Evolutionary conservation across 2,888 invertebrate genomes (phyloP).

Genomic region (Mythimna pallens): DNA sequence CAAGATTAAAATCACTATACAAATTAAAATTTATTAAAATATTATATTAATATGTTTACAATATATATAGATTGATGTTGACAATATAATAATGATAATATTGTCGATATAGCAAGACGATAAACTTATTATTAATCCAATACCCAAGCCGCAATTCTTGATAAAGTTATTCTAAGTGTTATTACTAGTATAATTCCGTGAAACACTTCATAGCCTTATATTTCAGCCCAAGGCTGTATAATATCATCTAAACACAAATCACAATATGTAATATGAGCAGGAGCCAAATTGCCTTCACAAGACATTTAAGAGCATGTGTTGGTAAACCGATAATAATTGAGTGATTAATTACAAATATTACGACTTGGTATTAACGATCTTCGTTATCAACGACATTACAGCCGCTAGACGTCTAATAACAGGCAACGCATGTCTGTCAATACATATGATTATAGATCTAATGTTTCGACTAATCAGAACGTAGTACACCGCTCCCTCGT

Average conservation of each 20-base stretch:
- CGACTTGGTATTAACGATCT: not conserved
- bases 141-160: not conserved
- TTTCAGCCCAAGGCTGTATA: conserved; percentile 11
- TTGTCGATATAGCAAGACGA: not conserved
- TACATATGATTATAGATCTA: too few relatives aligned
- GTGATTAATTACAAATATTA: conserved; percentile 48
- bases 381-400: not conserved
- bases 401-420: too few relatives aligned
- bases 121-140: not conserved
- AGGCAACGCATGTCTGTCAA: too few relatives aligned
- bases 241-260: conserved; percentile 35
- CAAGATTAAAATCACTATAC: too few relatives aligned
- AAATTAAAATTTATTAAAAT: too few relatives aligned
- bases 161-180: not conserved
- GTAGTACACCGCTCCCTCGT: too few relatives aligned
- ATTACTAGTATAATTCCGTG: not conserved
- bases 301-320: conserved; percentile 26
- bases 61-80: too few relatives aligned
- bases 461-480: too few relatives aligned
- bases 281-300: conserved; percentile 47
- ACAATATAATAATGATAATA: too few relatives aligned
- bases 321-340: conserved; percentile 37
- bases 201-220: not conserved
- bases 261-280: conserved; percentile 24
- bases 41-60: too few relatives aligned